Conservation (phyloP, 35 echinoderm and acorn worm genomes). For the Heliocidaris tuberculata region DNA sequence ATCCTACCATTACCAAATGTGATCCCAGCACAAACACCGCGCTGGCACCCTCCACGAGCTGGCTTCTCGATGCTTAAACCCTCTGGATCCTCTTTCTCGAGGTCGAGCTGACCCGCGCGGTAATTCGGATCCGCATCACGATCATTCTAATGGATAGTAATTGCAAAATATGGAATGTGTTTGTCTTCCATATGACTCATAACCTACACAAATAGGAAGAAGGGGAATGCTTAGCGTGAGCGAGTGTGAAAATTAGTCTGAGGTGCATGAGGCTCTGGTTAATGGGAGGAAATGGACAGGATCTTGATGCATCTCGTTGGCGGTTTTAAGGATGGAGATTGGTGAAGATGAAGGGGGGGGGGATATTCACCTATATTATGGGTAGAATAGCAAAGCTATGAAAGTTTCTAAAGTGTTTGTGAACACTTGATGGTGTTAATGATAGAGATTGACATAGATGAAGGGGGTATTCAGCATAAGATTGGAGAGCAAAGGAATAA, state of each 20-base stretch:
- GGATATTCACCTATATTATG: no score
- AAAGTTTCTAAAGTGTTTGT: no score
- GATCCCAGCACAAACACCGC: background rate
- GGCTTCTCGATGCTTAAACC: slow-evolving; percentile 8
- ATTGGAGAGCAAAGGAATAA: background rate
- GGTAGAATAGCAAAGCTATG: no score
- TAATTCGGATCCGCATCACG: slow-evolving; percentile 27
- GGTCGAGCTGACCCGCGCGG: slow-evolving; percentile 7
- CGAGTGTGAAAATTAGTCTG: slow-evolving; percentile 1
- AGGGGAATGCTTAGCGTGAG: background rate
- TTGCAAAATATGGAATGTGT: slow-evolving; percentile 46
- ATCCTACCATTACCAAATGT: background rate
- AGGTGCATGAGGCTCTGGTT: background rate
- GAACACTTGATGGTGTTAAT: background rate
- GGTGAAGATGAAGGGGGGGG: background rate
- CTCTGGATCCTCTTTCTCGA: background rate
- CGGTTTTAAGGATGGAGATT: background rate
- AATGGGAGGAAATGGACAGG: background rate
- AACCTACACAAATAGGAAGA: slow-evolving; percentile 28
- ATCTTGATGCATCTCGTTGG: background rate
- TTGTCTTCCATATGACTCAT: slow-evolving; percentile 37
- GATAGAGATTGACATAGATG: background rate
- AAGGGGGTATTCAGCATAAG: background rate
- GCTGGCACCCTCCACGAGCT: background rate
- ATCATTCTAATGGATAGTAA: slow-evolving; percentile 41